A percentile compares a stretch with the other conserved stretches of the same genome.
phyloP scores from a whole-genome alignment of 53 echinoderm and acorn worm species.

The Luidia sarsii region DNA sequence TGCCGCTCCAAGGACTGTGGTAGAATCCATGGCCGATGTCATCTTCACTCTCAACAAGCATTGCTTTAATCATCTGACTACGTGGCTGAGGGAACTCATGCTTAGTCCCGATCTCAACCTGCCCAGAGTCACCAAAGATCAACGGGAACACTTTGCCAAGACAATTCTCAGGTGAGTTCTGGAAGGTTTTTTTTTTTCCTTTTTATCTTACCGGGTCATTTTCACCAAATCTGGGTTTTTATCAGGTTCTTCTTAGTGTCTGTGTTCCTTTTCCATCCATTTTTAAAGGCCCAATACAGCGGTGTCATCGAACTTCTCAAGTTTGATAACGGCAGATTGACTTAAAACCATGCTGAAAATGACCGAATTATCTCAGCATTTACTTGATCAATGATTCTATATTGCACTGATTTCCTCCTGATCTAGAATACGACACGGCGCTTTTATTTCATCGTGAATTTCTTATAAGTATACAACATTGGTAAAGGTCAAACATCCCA shows the following conservation, averaged over 20 bases:
- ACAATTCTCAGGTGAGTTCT: constrained; percentile 72
- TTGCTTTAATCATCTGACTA: constrained; percentile 66
- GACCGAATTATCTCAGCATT: too few species aligned
- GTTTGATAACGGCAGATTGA: too few species aligned
- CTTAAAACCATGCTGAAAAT: too few species aligned
- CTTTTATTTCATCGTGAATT: too few species aligned
- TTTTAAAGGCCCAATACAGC: too few species aligned
- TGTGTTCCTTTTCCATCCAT: not conserved
- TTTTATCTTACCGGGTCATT: not conserved
- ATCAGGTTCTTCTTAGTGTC: too few species aligned
- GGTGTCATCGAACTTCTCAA: too few species aligned
- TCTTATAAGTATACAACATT: too few species aligned
- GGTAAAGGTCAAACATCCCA: too few species aligned
- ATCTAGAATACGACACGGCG: too few species aligned
- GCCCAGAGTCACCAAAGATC: constrained; percentile 88
- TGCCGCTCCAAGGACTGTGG: constrained; percentile 66
- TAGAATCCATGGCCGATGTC: constrained; percentile 76
- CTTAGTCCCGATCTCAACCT: constrained; percentile 66
- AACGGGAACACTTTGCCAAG: constrained; percentile 86
- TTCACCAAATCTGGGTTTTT: not conserved
- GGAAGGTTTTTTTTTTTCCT: not conserved
- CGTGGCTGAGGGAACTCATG: constrained; percentile 83
- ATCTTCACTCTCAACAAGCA: constrained; percentile 77
- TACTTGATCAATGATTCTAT: too few species aligned
- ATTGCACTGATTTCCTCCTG: too few species aligned